Percentiles rank a stretch among this genome's conserved stretches.
Evolutionary conservation across 2,888 invertebrate species (phyloP).

Genomic region (Orthosia gracilis): DNA sequence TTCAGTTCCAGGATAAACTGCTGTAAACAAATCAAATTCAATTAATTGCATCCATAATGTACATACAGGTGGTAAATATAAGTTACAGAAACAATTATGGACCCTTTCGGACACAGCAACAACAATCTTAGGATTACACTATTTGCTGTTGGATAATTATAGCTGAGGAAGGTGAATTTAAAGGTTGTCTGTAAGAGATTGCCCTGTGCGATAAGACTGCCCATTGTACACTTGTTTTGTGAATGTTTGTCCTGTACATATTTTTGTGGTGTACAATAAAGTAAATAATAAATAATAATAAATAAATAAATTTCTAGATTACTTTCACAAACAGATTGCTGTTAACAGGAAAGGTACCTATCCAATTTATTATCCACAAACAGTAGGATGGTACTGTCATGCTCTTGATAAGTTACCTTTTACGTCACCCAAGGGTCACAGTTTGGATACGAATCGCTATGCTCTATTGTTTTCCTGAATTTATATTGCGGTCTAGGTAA

Average conservation of each 20-base stretch:
- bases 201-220: too few species aligned
- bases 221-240: too few species aligned
- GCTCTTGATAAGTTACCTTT: constrained; percentile 36
- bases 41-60: too few species aligned
- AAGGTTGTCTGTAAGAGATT: too few species aligned
- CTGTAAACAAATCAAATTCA: too few species aligned
- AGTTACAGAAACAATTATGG: too few species aligned
- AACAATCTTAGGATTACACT: neutral
- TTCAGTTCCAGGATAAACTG: neutral
- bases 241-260: too few species aligned
- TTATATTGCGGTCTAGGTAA: constrained; percentile 23
- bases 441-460: neutral
- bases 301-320: neutral
- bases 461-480: constrained; percentile 41
- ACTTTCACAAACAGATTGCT: neutral
- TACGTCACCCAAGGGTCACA: constrained; percentile 25
- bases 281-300: too few species aligned
- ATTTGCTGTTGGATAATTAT: neutral
- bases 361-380: constrained; percentile 14
- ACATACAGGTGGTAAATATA: too few species aligned
- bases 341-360: neutral
- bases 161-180: neutral
- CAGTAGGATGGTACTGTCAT: neutral
- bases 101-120: too few species aligned
- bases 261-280: too few species aligned